phyloP scores from a whole-genome alignment of 2,888 invertebrate species.

The Lithophane semibrunnea region DNA sequence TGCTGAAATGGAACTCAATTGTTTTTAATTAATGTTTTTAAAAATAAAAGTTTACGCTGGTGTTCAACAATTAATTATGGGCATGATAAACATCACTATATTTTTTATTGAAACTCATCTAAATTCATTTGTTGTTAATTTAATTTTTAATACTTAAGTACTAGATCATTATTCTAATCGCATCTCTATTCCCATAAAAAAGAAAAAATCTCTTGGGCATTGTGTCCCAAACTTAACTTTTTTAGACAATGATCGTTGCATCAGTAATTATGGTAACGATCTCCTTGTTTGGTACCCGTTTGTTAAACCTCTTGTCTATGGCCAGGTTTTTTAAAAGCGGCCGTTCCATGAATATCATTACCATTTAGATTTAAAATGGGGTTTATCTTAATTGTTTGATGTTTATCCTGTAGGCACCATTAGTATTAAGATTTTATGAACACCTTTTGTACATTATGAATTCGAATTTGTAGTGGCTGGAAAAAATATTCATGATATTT shows the following conservation, averaged over 20 bases:
- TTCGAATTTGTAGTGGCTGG: constrained; percentile 12
- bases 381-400: constrained; percentile 72
- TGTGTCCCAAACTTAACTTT: constrained; percentile 65
- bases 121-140: not conserved
- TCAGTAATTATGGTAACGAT: constrained; percentile 76
- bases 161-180: not conserved
- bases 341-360: constrained; percentile 71
- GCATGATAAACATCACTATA: not conserved
- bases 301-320: constrained; percentile 70
- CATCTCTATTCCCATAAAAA: constrained; percentile 7
- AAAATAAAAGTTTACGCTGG: not conserved
- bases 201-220: constrained; percentile 41
- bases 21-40: constrained; percentile 3
- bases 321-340: constrained; percentile 60
- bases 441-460: constrained; percentile 34
- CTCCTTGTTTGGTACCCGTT: constrained; percentile 74
- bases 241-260: constrained; percentile 64
- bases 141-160: not conserved
- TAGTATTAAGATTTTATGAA: constrained; percentile 61
- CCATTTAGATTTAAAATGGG: constrained; percentile 73
- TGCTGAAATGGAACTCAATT: constrained; percentile 15
- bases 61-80: constrained; percentile 4
- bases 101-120: constrained; percentile 3
- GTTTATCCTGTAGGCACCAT: constrained; percentile 57
- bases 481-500: constrained; percentile 18